phyloP scores from a whole-genome alignment of 1,140 invertebrate species.

The Octopus bimaculoides region DNA sequence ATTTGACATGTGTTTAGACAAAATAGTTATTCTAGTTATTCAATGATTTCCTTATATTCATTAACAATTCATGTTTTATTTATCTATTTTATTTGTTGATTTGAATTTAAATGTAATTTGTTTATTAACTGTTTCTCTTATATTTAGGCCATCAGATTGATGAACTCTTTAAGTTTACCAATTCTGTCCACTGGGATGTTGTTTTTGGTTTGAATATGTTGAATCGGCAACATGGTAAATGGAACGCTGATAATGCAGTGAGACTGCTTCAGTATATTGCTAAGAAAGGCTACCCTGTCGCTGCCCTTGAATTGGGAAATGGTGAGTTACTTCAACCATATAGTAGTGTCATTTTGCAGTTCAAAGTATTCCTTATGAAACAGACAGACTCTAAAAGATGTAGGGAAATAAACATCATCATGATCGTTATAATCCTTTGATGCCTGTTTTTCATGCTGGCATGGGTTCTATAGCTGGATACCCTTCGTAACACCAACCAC shows the following conservation, averaged over 20 bases:
- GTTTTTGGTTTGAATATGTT: conserved; percentile 72
- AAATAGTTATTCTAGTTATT: too few relatives aligned
- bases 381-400: too few relatives aligned
- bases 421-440: too few relatives aligned
- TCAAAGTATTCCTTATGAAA: too few relatives aligned
- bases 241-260: conserved; percentile 67
- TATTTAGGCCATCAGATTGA: conserved; percentile 21
- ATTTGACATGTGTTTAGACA: too few relatives aligned
- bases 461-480: too few relatives aligned
- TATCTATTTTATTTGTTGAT: neutral
- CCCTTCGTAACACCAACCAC: too few relatives aligned
- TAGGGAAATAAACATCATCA: too few relatives aligned
- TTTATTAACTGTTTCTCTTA: neutral
- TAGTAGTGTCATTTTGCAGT: too few relatives aligned
- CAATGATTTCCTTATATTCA: neutral
- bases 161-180: conserved; percentile 65
- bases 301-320: conserved; percentile 75
- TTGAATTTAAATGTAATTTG: neutral
- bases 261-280: conserved; percentile 66
- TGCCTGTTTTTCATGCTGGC: too few relatives aligned
- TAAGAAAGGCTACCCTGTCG: conserved; percentile 54
- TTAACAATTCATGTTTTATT: neutral
- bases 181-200: conserved; percentile 60
- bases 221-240: conserved; percentile 61
- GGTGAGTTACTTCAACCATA: conserved; percentile 58